phyloP scores from a whole-genome alignment of 2,888 invertebrate genomes.

The Parelbella ahira region DNA sequence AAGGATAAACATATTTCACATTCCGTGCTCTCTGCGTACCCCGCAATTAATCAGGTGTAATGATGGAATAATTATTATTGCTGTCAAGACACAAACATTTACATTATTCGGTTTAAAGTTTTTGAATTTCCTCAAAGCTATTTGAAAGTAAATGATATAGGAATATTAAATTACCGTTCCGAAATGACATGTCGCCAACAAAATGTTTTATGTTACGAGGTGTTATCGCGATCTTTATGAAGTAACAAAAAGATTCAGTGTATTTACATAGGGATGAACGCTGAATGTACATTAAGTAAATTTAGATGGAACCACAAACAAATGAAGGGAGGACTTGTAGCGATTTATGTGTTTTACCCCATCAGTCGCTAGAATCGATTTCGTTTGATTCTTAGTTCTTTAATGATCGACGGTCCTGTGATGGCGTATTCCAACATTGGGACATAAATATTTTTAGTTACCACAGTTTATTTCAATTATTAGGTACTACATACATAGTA shows the following conservation, averaged over 20 bases:
- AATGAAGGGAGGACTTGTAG: slow-evolving; percentile 53
- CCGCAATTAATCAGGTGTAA: too few species aligned
- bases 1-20: too few species aligned
- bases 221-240: slow-evolving; percentile 43
- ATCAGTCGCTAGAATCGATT: slow-evolving; percentile 62
- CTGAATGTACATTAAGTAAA: slow-evolving; percentile 59
- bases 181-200: slow-evolving; percentile 30
- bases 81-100: too few species aligned
- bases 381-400: slow-evolving; percentile 79
- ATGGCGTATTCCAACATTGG: background rate
- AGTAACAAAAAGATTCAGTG: slow-evolving; percentile 42
- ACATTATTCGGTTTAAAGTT: slow-evolving; percentile 10
- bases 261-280: slow-evolving; percentile 38
- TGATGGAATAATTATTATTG: too few species aligned
- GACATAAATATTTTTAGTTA: background rate
- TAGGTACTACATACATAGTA: too few species aligned
- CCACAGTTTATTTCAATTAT: too few species aligned
- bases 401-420: slow-evolving; percentile 46
- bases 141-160: slow-evolving; percentile 10
- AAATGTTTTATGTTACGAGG: slow-evolving; percentile 38
- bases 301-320: slow-evolving; percentile 69
- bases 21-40: too few species aligned
- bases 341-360: slow-evolving; percentile 59
- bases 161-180: slow-evolving; percentile 29
- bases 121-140: slow-evolving; percentile 20